A percentile compares a stretch with the other conserved stretches of the same genome.
These are phyloP conservation scores for Lepidocyrtoides sp. DNA, from an alignment of 2,888 invertebrate genomes.

Conservation along the genomic window DNA sequence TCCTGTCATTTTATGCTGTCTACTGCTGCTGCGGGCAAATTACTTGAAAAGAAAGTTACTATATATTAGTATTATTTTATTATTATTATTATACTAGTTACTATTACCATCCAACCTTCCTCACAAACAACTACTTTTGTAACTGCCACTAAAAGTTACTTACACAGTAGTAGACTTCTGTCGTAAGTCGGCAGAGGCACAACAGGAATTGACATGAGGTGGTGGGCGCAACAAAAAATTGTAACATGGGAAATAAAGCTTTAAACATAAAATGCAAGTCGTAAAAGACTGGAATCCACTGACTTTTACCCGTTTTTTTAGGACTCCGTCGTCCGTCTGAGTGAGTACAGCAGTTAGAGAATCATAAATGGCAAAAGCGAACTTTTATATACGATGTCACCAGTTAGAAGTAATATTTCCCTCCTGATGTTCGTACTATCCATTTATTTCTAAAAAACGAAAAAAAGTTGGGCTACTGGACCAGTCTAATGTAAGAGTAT, in stretches of 20 bases:
- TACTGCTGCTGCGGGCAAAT: background rate
- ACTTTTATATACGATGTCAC: slow-evolving; percentile 26
- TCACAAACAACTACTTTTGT: background rate
- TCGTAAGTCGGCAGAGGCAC: slow-evolving; percentile 16
- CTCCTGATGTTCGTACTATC: background rate
- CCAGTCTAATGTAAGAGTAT: background rate
- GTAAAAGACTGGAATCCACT: slow-evolving; percentile 35
- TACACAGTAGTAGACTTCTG: background rate
- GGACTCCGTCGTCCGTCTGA: background rate
- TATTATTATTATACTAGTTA: background rate
- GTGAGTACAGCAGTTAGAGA: background rate
- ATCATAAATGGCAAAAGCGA: slow-evolving; percentile 50
- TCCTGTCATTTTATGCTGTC: slow-evolving; percentile 73
- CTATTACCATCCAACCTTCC: background rate
- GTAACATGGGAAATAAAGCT: slow-evolving; percentile 61
- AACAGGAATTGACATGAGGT: background rate
- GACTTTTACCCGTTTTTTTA: slow-evolving; percentile 1
- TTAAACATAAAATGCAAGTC: slow-evolving; percentile 49
- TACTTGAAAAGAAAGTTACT: background rate
- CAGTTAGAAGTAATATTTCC: slow-evolving; percentile 26
- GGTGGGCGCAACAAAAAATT: background rate
- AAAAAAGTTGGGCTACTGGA: slow-evolving; percentile 19
- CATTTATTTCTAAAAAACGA: slow-evolving; percentile 37
- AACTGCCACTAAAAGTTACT: background rate
- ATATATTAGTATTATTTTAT: slow-evolving; percentile 15